A percentile compares a stretch with the other conserved stretches of the same genome.
Evolutionary conservation across 2,113 vertebrate genomes (phyloP).

Genomic region (Macaca nemestrina): DNA sequence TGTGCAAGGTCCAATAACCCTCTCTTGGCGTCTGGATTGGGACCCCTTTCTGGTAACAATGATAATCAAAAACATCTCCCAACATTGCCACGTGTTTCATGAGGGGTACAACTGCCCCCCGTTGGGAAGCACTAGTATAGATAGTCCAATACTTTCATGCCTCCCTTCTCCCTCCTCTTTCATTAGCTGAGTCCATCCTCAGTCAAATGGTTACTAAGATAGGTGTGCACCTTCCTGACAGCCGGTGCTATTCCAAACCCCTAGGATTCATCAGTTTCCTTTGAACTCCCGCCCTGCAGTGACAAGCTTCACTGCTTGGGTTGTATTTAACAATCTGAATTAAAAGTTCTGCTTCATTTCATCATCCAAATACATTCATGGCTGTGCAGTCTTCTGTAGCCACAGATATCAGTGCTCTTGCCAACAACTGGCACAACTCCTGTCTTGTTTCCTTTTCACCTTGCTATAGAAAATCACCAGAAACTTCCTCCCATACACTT

Average conservation of each 20-base stretch:
- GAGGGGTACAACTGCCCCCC: neutral
- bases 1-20: too few relatives aligned
- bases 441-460: neutral
- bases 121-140: neutral
- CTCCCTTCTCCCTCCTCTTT: neutral
- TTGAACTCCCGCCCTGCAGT: neutral
- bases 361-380: neutral
- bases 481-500: neutral
- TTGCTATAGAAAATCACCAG: neutral
- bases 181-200: accelerated
- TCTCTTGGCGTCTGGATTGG: too few relatives aligned
- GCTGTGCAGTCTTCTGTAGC: neutral
- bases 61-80: neutral
- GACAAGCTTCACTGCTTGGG: neutral
- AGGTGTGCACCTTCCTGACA: neutral
- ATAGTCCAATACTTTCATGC: neutral
- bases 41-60: too few relatives aligned
- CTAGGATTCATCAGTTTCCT: neutral
- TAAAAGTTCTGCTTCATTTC: neutral
- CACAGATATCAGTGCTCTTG: neutral
- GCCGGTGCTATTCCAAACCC: neutral
- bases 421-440: too few relatives aligned
- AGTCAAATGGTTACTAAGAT: neutral
- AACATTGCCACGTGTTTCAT: neutral
- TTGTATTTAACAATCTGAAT: neutral